A percentile compares a stretch with the other conserved stretches of the same genome.
These are phyloP conservation scores for Mycalesis mineus DNA, from an alignment of 2,888 invertebrate species.

Conservation along the genomic window DNA sequence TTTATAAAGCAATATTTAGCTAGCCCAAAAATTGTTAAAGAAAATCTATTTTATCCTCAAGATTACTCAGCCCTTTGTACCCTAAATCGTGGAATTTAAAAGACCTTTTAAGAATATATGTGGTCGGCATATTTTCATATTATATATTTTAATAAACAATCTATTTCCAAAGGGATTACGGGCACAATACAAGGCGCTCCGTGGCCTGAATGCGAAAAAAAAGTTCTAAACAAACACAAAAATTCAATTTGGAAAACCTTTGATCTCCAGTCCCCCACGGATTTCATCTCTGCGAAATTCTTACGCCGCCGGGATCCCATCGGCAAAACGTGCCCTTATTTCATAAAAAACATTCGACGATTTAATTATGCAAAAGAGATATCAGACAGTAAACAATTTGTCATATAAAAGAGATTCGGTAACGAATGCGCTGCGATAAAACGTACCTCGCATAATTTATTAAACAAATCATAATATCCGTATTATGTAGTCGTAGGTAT, in stretches of 20 bases:
- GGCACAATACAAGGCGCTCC: constrained; percentile 1
- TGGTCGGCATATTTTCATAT: not conserved
- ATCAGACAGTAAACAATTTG: constrained; percentile 1
- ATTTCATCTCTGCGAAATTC: constrained; percentile 11
- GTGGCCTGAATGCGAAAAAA: constrained; percentile 3
- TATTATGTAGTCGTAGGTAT: no score
- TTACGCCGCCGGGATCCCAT: constrained; percentile 1
- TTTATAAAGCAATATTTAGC: not conserved
- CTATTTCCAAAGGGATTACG: constrained; percentile 5
- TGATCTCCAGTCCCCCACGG: constrained; percentile 12
- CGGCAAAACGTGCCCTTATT: constrained; percentile 13
- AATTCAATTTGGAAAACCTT: constrained; percentile 16
- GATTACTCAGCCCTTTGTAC: not conserved
- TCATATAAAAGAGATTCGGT: not conserved
- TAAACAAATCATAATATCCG: no score
- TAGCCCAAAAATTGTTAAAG: not conserved
- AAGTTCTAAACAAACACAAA: constrained; percentile 14
- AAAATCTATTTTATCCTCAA: not conserved
- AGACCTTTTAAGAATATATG: not conserved
- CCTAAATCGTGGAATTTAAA: not conserved
- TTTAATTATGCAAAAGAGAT: constrained; percentile 13
- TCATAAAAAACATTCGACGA: constrained; percentile 11
- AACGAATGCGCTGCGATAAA: not conserved
- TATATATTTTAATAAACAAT: constrained; percentile 2
- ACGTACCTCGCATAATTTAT: no score